These are phyloP conservation scores for Saguinus imperator DNA, from an alignment of 2,113 vertebrate species.

Conservation along the genomic window DNA sequence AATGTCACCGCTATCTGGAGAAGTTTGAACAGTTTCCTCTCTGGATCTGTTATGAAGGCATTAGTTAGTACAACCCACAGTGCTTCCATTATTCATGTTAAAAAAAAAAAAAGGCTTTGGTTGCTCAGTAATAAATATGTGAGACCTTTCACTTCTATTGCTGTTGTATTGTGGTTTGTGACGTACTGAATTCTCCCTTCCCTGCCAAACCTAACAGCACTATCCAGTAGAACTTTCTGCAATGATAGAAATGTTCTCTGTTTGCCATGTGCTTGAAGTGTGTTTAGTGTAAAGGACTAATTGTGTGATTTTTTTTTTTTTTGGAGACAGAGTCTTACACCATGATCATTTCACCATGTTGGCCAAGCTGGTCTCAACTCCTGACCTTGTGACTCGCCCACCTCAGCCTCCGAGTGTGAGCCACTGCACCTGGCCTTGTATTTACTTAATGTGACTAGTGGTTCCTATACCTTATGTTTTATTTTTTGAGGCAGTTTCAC, in stretches of 20 bases:
- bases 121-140: slow-evolving; percentile 53
- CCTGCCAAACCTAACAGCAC: not conserved
- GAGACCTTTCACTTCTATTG: not conserved
- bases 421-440: no score
- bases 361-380: no score
- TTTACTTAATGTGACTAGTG: not conserved
- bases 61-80: no score
- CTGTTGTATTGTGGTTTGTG: slow-evolving; percentile 10
- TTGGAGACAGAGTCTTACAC: no score
- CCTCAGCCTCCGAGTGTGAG: no score
- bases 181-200: not conserved
- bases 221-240: not conserved
- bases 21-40: not conserved
- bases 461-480: not conserved
- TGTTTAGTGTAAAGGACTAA: not conserved
- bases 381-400: no score
- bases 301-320: no score
- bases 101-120: no score
- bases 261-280: not conserved
- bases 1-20: not conserved
- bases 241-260: not conserved
- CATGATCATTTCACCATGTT: no score
- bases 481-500: no score
- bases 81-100: no score
- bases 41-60: no score